Evolutionary conservation across 2,113 vertebrate species (phyloP), one percentile per base, ranked within the genome.

Genomic region (Erpornis zantholeuca): DNA sequence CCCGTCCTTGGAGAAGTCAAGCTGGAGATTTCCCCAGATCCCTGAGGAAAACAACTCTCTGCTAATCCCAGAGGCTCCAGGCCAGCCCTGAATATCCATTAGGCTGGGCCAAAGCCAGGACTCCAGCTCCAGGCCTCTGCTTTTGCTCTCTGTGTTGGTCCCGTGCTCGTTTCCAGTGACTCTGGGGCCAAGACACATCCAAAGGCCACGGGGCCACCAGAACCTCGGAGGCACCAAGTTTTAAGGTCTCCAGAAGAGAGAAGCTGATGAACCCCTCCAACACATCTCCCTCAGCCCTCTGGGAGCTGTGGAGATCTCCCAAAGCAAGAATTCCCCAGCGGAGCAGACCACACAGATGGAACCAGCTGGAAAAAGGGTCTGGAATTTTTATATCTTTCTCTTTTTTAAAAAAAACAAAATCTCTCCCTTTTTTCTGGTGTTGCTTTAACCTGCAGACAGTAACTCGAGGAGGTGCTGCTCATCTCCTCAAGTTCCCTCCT

Each of bases 1-100:
- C 20, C 17, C 13, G 29, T 29, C 60, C 72, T 54, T 29, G 49
- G 75, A 57, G 64, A 81, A 44, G 82, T 86, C 90, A 53, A 73
- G 63, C 45, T 86, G 77, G 94, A 94, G 91, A 90, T 75, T 73
- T 89, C 89, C 91, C 78, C 88, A 60, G 64, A 12, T 64, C 95
- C 77, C 83, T 0, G 8, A 89, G 94, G 92, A 87, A 68, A 95
- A 91, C 49, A 95, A 71, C 8, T 64, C 88, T 44, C 91, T 91
- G 89, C 88, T 92, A 9, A 94, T 78, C 80, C 72, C 80, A 71
- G 79, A 70, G 82, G 60, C 80, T 93, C 33, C 35, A 56, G 68
- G 83, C 91, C 94, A 86, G 91, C 68, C 6, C 81, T 59, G 69
- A 38, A 64, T 42, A 60, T 68, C 88, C 92, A 85, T 82, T 21